These are phyloP conservation scores for Tetramorium parvispinum DNA, from an alignment of 1,140 invertebrate species.

Conservation along the genomic window DNA sequence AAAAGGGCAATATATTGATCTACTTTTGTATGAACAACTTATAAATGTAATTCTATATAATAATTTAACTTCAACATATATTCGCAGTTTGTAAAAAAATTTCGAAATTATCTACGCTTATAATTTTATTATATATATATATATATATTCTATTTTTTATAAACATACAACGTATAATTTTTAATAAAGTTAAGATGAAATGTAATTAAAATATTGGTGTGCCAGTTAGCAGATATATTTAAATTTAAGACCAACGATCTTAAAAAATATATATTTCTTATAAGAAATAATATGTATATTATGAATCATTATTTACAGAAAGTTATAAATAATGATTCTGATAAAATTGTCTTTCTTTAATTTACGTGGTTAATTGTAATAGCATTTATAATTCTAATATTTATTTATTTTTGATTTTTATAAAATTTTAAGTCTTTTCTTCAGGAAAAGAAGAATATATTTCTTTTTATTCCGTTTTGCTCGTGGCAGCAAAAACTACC, in stretches of 20 bases:
- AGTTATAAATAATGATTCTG: neutral
- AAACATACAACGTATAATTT: neutral
- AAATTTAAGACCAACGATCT: neutral
- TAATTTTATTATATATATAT: no score
- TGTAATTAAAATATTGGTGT: neutral
- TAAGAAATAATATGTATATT: neutral
- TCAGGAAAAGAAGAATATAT: neutral
- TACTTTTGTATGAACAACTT: neutral
- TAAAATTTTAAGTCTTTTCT: neutral
- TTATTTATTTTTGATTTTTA: neutral
- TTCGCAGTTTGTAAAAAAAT: neutral
- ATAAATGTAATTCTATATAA: neutral
- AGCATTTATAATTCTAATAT: neutral
- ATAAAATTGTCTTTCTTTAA: neutral
- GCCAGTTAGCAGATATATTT: neutral
- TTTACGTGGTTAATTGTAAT: neutral
- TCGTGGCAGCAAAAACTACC: neutral
- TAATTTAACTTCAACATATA: neutral
- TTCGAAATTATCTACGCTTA: neutral
- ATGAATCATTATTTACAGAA: no score
- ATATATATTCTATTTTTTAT: neutral
- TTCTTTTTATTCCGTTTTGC: neutral
- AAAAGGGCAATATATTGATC: neutral
- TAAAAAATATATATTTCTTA: conserved; percentile 1
- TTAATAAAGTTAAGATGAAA: neutral